A percentile compares a stretch with the other conserved stretches of the same genome.
Conservation (phyloP, 2,113 vertebrate genomes). For the Triplophysa dalaica region DNA sequence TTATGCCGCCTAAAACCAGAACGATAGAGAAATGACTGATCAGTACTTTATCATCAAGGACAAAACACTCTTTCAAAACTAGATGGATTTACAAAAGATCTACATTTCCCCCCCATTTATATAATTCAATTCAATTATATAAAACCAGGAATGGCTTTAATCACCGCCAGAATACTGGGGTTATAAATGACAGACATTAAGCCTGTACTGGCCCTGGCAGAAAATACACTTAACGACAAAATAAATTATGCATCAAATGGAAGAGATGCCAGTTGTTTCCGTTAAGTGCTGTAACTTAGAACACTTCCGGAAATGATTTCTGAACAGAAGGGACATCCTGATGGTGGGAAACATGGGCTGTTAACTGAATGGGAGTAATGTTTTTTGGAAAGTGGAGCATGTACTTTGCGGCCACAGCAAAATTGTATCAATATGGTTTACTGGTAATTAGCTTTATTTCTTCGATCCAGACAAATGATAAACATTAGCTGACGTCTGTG, state of each 20-base stretch:
- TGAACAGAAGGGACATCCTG: constrained; percentile 31
- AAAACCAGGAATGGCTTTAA: not conserved
- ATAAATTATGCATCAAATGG: constrained; percentile 53
- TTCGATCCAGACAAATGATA: not conserved
- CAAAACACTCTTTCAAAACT: not conserved
- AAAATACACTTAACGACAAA: not conserved
- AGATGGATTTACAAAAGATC: not conserved
- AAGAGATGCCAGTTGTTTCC: constrained; percentile 16
- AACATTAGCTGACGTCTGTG: constrained; percentile 21
- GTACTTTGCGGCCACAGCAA: constrained; percentile 19
- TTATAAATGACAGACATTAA: not conserved
- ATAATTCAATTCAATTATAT: not conserved
- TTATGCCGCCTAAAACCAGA: constrained; percentile 70
- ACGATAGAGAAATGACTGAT: constrained; percentile 20
- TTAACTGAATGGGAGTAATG: constrained; percentile 3
- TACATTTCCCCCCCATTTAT: not conserved
- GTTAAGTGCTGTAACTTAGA: constrained; percentile 32
- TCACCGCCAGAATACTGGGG: not conserved
- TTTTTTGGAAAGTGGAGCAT: constrained; percentile 5
- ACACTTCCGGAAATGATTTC: constrained; percentile 30
- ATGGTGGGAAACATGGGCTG: constrained; percentile 1
- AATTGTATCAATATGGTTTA: constrained; percentile 35
- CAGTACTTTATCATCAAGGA: not conserved
- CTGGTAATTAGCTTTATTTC: constrained; percentile 16
- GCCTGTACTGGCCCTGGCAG: constrained; percentile 8